Evolutionary conservation across 2,113 vertebrate species (phyloP).

Genomic region (Callipepla squamata): DNA sequence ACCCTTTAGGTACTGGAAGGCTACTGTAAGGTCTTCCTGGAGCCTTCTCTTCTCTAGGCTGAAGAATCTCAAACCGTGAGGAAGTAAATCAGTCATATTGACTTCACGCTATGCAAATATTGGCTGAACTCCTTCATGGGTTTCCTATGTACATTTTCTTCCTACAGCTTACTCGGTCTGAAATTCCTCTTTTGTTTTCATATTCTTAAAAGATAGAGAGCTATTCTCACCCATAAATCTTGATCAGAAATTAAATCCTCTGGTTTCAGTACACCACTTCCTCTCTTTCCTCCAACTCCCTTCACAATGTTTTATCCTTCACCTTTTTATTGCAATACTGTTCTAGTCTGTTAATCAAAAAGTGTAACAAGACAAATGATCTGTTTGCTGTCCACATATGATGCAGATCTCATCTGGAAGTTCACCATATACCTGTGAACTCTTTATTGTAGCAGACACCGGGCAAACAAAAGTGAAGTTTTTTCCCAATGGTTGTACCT

Average conservation of each 20-base stretch:
- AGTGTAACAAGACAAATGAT: neutral
- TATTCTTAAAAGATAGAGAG: neutral
- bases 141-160: neutral
- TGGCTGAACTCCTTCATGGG: neutral
- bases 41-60: neutral
- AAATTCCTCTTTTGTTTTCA: neutral
- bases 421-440: neutral
- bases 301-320: neutral
- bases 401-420: neutral
- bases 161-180: neutral
- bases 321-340: neutral
- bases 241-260: neutral
- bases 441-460: neutral
- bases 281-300: neutral
- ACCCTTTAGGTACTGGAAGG: neutral
- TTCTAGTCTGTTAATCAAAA: neutral
- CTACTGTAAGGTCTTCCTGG: neutral
- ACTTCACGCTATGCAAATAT: neutral
- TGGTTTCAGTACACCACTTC: neutral
- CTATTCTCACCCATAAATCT: neutral
- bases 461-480: neutral
- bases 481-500: neutral
- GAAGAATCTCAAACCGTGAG: neutral
- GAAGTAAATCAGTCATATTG: neutral
- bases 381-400: neutral